phyloP scores from a whole-genome alignment of 2,113 vertebrate species.

The Phylloscopus trochilus region DNA sequence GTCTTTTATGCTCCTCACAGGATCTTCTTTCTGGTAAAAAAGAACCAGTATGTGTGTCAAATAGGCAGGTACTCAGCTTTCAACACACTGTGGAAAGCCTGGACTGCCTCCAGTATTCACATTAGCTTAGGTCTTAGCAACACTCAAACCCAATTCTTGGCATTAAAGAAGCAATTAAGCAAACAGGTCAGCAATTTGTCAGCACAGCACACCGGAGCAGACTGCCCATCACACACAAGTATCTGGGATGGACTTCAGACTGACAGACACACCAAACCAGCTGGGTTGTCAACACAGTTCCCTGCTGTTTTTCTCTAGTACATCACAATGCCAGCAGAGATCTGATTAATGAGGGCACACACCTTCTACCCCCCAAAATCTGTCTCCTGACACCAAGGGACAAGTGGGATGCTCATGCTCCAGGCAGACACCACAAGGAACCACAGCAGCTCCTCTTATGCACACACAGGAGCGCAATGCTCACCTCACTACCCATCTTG shows the following conservation, averaged over 20 bases:
- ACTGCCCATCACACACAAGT: background rate
- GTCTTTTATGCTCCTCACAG: constrained; percentile 77
- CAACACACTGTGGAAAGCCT: background rate
- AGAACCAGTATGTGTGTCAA: background rate
- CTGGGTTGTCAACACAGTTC: background rate
- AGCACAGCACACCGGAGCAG: background rate
- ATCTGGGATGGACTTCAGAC: background rate
- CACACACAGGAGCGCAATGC: rapidly evolving
- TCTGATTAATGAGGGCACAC: background rate
- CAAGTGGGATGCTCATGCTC: rapidly evolving
- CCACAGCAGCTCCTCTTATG: background rate
- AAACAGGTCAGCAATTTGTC: background rate
- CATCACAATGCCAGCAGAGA: background rate
- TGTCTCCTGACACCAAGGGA: background rate
- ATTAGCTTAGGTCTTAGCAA: constrained; percentile 25
- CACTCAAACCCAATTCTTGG: background rate
- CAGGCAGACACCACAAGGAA: background rate
- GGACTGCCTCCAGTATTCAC: constrained; percentile 4
- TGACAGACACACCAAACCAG: background rate
- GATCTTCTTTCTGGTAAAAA: constrained; percentile 83
- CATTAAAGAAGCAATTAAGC: background rate
- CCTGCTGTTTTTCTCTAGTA: background rate
- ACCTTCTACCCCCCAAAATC: background rate
- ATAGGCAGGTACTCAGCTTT: background rate
- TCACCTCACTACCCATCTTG: background rate